Evolutionary conservation across 37 sponge, comb jelly and placozoan genomes (phyloP), one percentile per base, ranked within the genome.

Genomic region (Chondrosia reniformis): DNA sequence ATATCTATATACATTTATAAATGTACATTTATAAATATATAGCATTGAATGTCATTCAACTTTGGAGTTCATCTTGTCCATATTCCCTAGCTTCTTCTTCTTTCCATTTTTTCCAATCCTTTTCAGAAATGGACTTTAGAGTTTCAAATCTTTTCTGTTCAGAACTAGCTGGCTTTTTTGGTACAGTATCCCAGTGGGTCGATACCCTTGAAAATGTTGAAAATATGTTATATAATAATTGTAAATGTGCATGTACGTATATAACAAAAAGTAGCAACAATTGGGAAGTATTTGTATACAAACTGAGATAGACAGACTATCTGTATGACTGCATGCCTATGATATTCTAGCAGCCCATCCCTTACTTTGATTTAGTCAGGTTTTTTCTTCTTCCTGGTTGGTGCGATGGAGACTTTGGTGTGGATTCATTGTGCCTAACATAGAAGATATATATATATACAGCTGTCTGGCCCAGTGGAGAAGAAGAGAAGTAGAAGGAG

Each of bases 131-230:
- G 7, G 44, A 34, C 5, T 63, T 34, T 52, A 62, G 44, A 56
- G 40, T 64, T 34, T 38, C 56, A 39, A 37, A 1, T 1, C 22
- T 69, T 10, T 44, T 38, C n/a, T 21, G 15, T 1, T 24, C 36
- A 34, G 15, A 21, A 2, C 40, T 40, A n/a, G 1, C 25, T 2
- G 72, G 72, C 24, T 37, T 69, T 6, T 69, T 7, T 5, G 22
- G 43, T 25, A 42, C 42, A 19, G 17, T 13, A 34, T 33, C 41
- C 72, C 72, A 69, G 41, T 69, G 43, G 22, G 42, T 69, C 1
- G 72, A 69, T 19, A 69, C 72, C 24, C 72, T 69, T 24, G 27
- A 56, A 28, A 6, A 28, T n/a, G n/a, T n/a, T n/a, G n/a, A n/a
- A n/a, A n/a, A n/a, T n/a, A n/a, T n/a, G n/a, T n/a, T n/a, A n/a